Evolutionary conservation across 2,888 invertebrate species (phyloP).

Genomic region (Heliconius ethilla): DNA sequence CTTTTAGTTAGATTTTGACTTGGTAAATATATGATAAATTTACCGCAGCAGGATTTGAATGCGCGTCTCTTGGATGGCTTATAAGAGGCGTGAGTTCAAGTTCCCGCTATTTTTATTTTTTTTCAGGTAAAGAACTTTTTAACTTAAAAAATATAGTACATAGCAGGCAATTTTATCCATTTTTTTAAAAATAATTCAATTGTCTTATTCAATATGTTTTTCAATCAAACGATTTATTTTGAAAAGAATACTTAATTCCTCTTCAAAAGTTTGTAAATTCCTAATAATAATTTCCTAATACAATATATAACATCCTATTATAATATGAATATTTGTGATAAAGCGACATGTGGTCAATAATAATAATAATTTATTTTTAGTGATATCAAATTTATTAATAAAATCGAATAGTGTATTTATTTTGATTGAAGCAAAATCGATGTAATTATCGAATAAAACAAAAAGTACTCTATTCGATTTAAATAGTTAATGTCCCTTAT

Average conservation of each 20-base stretch:
- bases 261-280: no score
- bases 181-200: no score
- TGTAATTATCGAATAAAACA: neutral
- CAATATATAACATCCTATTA: neutral
- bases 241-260: no score
- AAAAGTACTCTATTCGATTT: neutral
- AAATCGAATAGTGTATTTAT: neutral
- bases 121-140: no score
- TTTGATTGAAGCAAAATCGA: neutral
- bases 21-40: neutral
- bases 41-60: neutral
- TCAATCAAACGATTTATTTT: no score
- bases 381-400: slow-evolving; percentile 32
- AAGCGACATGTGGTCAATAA: slow-evolving; percentile 13
- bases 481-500: neutral
- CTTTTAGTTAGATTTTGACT: neutral
- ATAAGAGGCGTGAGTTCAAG: no score
- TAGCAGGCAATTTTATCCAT: no score
- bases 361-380: slow-evolving; percentile 32
- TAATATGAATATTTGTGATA: slow-evolving; percentile 14
- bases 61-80: neutral
- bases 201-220: no score
- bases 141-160: no score
- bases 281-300: neutral
- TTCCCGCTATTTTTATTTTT: neutral